These are phyloP conservation scores for Scolopax mira DNA, from an alignment of 2,113 vertebrate genomes.

Conservation along the genomic window DNA sequence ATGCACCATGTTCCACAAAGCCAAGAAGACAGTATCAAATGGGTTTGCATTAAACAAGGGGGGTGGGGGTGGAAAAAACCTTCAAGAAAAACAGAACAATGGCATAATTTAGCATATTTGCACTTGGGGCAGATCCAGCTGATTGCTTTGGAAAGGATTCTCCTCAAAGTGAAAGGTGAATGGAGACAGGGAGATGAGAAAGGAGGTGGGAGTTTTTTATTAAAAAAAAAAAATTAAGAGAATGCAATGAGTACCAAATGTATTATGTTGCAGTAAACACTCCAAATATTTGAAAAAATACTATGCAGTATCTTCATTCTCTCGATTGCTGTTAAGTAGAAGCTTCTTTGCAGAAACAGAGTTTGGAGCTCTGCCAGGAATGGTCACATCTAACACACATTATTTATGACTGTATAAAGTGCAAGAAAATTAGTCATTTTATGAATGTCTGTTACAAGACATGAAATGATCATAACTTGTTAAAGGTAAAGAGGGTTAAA, in stretches of 20 bases:
- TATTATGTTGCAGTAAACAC: not conserved
- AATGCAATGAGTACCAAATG: not conserved
- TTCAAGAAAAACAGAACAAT: constrained; percentile 23
- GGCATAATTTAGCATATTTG: not conserved
- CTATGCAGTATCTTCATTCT: not conserved
- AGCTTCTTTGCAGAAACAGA: not conserved
- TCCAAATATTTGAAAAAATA: not conserved
- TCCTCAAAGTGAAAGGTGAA: constrained; percentile 6
- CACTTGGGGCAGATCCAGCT: not conserved
- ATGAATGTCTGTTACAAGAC: constrained; percentile 3
- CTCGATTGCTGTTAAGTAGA: not conserved
- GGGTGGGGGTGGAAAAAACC: not conserved
- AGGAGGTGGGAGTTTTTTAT: not conserved
- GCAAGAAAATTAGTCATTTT: constrained; percentile 5
- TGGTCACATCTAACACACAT: not conserved
- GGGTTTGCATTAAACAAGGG: not conserved
- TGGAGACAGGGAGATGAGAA: not conserved
- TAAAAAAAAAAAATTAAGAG: not conserved
- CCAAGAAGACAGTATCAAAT: not conserved
- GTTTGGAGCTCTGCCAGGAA: constrained; percentile 22
- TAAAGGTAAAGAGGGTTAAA: not conserved
- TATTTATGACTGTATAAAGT: constrained; percentile 14
- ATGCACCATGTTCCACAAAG: not conserved
- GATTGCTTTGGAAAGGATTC: not conserved
- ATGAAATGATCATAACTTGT: not conserved